Evolutionary conservation across 1,140 invertebrate species (phyloP), one percentile per base, ranked within the genome.

Genomic region (Drosophila tropicalis): DNA sequence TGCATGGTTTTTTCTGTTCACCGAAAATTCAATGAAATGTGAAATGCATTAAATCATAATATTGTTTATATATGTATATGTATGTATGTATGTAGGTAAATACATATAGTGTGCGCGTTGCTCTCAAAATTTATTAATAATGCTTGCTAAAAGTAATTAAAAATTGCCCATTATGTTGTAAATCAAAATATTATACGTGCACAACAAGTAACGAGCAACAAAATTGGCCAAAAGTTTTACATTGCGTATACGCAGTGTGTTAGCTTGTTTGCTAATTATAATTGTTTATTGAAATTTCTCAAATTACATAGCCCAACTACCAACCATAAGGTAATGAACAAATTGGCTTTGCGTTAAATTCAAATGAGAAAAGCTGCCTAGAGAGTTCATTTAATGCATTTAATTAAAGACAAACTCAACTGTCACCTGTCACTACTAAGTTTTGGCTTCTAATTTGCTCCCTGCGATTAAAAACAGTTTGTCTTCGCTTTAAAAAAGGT

Each of bases 11-110:
- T 29, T 22, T 7, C 19, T 15, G 15, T 54, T 55, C 57, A 47
- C 60, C 29, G 15, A 40, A 39, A 39, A 6, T 36, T 34, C 15
- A 15, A 2, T 34, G 32, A 57, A 57, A 57, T 58, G 17, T 15
- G 29, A 74, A 74, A 79, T 44, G 63, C 75, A 76, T 85, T 67
- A 63, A 72, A 76, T 76, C 76, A 76, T 76, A 67, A 76, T 56
- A 68, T n/a, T n/a, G n/a, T 62, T 63, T 70, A 32, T 15, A 51
- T 56, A 22, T 22, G 19, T 22, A 25, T 25, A n/a, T n/a, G n/a
- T n/a, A n/a, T n/a, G n/a, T n/a, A n/a, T n/a, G n/a, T n/a, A n/a
- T n/a, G n/a, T n/a, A 25, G 22, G 22, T 25, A 25, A 19, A 22
- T 39, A 36, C 3, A 36, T 34, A 34, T 56, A 22, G 19, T 10